Conservation (phyloP, 2,888 invertebrate species). For the Liodrosophila aerea region DNA sequence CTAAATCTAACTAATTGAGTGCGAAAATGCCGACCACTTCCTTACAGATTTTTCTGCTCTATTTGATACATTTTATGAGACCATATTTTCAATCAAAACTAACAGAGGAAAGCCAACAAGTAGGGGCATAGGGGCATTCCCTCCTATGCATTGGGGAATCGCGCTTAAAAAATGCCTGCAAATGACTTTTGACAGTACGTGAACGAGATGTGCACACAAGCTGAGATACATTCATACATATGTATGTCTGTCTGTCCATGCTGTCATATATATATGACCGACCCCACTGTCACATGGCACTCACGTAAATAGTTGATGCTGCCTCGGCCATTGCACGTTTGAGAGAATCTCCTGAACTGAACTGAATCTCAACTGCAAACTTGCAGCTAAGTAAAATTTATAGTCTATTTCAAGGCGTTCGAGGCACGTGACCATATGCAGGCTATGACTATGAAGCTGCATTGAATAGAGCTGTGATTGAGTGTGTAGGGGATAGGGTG, state of each 20-base stretch:
- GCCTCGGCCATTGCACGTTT: slow-evolving; percentile 61
- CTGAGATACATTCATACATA: too few relatives aligned
- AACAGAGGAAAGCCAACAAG: slow-evolving; percentile 36
- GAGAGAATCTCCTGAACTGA: slow-evolving; percentile 34
- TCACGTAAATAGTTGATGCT: slow-evolving; percentile 64
- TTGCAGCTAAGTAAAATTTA: slow-evolving; percentile 72
- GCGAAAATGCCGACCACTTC: slow-evolving; percentile 81
- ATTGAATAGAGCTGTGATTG: slow-evolving; percentile 34
- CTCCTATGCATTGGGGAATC: slow-evolving; percentile 49
- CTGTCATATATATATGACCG: slow-evolving; percentile 1
- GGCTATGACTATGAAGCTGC: slow-evolving; percentile 30
- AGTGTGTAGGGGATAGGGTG: slow-evolving; percentile 1
- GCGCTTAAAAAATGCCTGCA: slow-evolving; percentile 45
- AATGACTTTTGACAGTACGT: slow-evolving; percentile 50
- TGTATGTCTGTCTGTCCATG: slow-evolving; percentile 9
- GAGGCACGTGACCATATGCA: slow-evolving; percentile 67
- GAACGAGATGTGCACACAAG: slow-evolving; percentile 6
- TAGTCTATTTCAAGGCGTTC: slow-evolving; percentile 40
- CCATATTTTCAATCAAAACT: slow-evolving; percentile 36
- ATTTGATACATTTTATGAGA: slow-evolving; percentile 40
- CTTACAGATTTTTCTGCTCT: background rate
- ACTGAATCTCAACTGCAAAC: slow-evolving; percentile 69
- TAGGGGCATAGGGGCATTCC: too few relatives aligned
- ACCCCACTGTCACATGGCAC: slow-evolving; percentile 35
- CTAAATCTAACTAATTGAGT: slow-evolving; percentile 83